Evolutionary conservation across 2,113 vertebrate species (phyloP), one percentile per base, ranked within the genome.

Genomic region (Rhegmatorhina hoffmannsi): DNA sequence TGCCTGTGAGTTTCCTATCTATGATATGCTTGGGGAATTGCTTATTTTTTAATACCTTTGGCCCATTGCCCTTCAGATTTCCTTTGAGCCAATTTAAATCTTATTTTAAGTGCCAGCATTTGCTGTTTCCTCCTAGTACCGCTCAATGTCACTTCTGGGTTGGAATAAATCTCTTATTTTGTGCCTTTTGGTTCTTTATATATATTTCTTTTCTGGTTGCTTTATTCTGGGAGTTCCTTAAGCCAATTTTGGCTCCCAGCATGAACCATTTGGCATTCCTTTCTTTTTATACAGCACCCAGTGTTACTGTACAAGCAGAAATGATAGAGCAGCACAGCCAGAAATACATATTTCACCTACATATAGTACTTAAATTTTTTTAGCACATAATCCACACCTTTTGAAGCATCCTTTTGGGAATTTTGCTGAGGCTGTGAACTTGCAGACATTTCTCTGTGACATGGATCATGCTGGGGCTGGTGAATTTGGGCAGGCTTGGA

Each of bases 161-260:
- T 68, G 53, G 70, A 69, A 31, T 62, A 64, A 81, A 84, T 1
- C 3, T 26, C 53, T 91, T 64, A 44, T 44, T 94, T 91, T 52
- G 49, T 55, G 21, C 14, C 46, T 25, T 34, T 56, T 20, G 3
- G 38, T 64, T 64, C 40, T 44, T 64, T 44, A 44, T 40, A 14
- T 17, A 1, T 25, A 13, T 23, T 66, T 84, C 33, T 73, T 89
- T 95, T 95, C 79, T 14, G 18, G 47, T 68, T 81, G 44, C 40
- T 91, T 91, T 97, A 95, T 97, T 96, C 87, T 91, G 62, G 50
- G 93, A 94, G 58, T 72, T 74, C 58, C 70, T 87, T n/a, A 19
- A 62, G 72, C 76, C 68, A 53, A 33, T 94, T 96, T 83, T 84
- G 69, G 58, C 78, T 38, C 66, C 70, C 50, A 56, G 70, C 34